Evolutionary conservation across 1,140 invertebrate species (phyloP).

Genomic region (Zophobas atratus): DNA sequence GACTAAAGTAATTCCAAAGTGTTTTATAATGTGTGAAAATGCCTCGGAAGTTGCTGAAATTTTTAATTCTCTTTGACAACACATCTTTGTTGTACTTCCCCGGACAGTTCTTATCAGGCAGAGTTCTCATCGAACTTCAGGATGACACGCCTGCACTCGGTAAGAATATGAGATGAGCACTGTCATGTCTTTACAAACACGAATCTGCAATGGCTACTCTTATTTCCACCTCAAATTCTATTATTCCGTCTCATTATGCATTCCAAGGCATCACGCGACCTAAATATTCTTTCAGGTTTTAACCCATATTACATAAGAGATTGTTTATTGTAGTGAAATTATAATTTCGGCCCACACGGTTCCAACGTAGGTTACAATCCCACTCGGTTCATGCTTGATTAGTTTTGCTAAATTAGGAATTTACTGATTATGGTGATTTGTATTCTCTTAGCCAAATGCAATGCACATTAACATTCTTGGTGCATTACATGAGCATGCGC

Average conservation of each 20-base stretch:
- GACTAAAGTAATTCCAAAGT: constrained; percentile 22
- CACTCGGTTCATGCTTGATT: constrained; percentile 10
- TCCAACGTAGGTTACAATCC: constrained; percentile 7
- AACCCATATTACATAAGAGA: constrained; percentile 30
- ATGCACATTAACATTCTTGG: not conserved
- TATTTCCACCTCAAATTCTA: constrained; percentile 44
- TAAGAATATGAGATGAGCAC: constrained; percentile 67
- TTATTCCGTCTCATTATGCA: constrained; percentile 46
- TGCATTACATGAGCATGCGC: not conserved
- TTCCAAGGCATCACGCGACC: constrained; percentile 36
- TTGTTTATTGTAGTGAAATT: constrained; percentile 29
- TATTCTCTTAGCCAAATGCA: constrained; percentile 11
- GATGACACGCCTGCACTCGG: constrained; percentile 92
- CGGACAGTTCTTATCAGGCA: constrained; percentile 91
- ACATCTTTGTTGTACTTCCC: constrained; percentile 94
- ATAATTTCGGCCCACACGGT: constrained; percentile 17
- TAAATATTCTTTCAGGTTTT: constrained; percentile 27
- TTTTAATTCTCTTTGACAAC: constrained; percentile 95
- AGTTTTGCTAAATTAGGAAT: constrained; percentile 14
- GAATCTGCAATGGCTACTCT: constrained; percentile 38
- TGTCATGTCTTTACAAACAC: constrained; percentile 49
- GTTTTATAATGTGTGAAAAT: constrained; percentile 68
- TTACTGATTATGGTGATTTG: constrained; percentile 12
- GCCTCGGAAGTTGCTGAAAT: constrained; percentile 92
- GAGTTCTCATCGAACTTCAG: constrained; percentile 92